phyloP scores from a whole-genome alignment of 2,888 invertebrate species.

The Danaus chrysippus region DNA sequence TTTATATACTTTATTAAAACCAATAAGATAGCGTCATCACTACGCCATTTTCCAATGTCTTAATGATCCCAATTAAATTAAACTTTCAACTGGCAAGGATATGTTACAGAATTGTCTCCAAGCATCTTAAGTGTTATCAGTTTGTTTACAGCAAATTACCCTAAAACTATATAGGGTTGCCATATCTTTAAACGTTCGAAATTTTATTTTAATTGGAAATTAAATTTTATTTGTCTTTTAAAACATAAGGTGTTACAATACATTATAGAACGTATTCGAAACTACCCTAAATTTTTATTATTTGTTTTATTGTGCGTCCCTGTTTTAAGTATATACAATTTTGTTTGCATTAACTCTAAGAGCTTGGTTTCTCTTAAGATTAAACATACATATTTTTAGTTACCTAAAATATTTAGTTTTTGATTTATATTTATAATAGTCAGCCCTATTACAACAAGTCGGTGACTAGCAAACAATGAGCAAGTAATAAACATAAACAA shows the following conservation, averaged over 20 bases:
- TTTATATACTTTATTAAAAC: too few relatives aligned
- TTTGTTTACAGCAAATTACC: slow-evolving; percentile 22
- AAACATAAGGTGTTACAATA: too few relatives aligned
- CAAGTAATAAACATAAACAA: slow-evolving; percentile 69
- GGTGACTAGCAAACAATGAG: slow-evolving; percentile 55
- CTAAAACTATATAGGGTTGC: slow-evolving; percentile 16
- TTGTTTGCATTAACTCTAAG: too few relatives aligned
- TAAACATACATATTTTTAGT: too few relatives aligned
- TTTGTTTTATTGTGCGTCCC: too few relatives aligned
- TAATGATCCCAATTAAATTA: slow-evolving; percentile 4
- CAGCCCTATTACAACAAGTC: slow-evolving; percentile 17
- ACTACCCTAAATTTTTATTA: too few relatives aligned
- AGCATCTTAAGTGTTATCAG: slow-evolving; percentile 17
- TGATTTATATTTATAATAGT: neutral
- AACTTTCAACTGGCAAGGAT: slow-evolving; percentile 15
- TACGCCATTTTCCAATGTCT: neutral
- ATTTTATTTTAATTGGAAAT: too few relatives aligned
- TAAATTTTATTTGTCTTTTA: too few relatives aligned
- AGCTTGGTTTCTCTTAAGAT: too few relatives aligned
- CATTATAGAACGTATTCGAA: too few relatives aligned
- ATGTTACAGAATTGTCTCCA: slow-evolving; percentile 5
- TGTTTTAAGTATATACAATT: too few relatives aligned
- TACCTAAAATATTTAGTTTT: too few relatives aligned
- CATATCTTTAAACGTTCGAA: neutral
- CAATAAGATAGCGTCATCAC: neutral